phyloP scores from a whole-genome alignment of 2,797 vertebrate genomes.

The Oophaga sylvatica region DNA sequence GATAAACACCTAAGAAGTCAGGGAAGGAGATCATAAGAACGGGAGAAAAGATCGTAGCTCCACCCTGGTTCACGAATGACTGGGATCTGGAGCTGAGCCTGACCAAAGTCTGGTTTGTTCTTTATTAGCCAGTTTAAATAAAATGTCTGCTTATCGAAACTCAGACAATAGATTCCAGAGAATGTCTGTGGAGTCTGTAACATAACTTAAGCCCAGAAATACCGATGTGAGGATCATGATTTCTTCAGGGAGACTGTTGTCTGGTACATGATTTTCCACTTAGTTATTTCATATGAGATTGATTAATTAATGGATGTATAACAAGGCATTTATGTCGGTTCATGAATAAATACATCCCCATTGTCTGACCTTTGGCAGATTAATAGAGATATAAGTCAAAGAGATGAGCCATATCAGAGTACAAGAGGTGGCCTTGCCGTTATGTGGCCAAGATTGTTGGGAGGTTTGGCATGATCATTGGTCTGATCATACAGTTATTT shows the following conservation, averaged over 20 bases:
- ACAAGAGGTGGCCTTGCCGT: background rate
- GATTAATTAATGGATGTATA: conserved; percentile 13
- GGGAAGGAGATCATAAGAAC: conserved; percentile 12
- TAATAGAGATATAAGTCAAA: background rate
- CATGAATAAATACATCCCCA: background rate
- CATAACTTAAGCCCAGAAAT: background rate
- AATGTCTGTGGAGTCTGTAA: background rate
- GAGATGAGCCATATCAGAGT: background rate
- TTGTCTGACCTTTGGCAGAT: background rate
- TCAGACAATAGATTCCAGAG: conserved; percentile 22
- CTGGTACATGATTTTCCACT: background rate
- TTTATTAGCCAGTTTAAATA: background rate
- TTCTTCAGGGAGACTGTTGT: background rate
- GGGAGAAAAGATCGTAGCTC: background rate
- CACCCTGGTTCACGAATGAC: conserved; percentile 1
- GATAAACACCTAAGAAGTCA: conserved; percentile 52
- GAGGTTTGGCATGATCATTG: background rate
- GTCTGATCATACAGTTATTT: background rate
- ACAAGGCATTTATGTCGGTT: conserved; percentile 8
- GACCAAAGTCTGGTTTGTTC: conserved; percentile 13
- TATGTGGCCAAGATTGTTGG: background rate
- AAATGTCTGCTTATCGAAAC: conserved; percentile 3
- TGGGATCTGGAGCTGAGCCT: background rate
- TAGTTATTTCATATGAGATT: background rate
- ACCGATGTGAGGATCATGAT: background rate